These are phyloP conservation scores for Octonoba sinensis DNA, from an alignment of 2,888 invertebrate species.

Conservation along the genomic window DNA sequence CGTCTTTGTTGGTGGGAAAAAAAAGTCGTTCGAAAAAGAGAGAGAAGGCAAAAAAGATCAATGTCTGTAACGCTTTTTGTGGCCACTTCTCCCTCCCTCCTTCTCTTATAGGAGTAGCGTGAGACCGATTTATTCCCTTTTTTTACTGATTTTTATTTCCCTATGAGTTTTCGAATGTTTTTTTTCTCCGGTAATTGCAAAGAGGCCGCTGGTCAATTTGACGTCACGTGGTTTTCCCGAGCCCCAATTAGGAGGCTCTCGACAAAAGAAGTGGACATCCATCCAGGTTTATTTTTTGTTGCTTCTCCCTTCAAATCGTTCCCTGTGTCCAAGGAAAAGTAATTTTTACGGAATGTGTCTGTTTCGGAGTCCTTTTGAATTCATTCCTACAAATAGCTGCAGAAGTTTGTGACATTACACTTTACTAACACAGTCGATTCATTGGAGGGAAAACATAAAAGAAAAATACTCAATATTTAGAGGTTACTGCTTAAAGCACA, in stretches of 20 bases:
- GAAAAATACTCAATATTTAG: no score
- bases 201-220: conserved; percentile 40
- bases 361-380: no score
- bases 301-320: background rate
- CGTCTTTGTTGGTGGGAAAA: conserved; percentile 24
- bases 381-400: no score
- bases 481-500: no score
- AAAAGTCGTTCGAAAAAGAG: conserved; percentile 8
- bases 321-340: conserved; percentile 3
- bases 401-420: no score
- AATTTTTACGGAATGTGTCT: conserved; percentile 1
- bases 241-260: conserved; percentile 46
- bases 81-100: conserved; percentile 3
- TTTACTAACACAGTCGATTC: no score
- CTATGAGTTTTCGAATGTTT: no score
- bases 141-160: background rate
- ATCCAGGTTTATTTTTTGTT: conserved; percentile 1
- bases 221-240: conserved; percentile 51
- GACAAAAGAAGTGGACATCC: conserved; percentile 41
- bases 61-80: conserved; percentile 38
- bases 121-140: conserved; percentile 8
- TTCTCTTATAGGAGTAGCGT: background rate
- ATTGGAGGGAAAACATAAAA: no score
- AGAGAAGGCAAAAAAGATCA: conserved; percentile 18
- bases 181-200: conserved; percentile 36